Evolutionary conservation across 1,140 invertebrate genomes (phyloP).

Genomic region (Onthophagus taurus): DNA sequence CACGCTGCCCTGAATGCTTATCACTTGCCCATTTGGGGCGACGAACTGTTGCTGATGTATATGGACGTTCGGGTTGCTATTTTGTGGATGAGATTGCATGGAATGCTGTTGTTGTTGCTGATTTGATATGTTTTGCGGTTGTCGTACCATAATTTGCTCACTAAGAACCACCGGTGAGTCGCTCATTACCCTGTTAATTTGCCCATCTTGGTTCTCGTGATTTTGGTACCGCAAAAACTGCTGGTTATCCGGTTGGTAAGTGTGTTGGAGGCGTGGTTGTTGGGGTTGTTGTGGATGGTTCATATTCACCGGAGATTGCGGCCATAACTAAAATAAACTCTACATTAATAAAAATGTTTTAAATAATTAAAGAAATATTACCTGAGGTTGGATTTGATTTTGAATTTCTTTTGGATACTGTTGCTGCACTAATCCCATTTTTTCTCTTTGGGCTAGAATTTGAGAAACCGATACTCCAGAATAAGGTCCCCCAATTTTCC

Average conservation of each 20-base stretch:
- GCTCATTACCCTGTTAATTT: conserved; percentile 20
- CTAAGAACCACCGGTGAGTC: conserved; percentile 32
- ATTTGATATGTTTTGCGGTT: conserved; percentile 23
- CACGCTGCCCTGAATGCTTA: conserved; percentile 40
- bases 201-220: conserved; percentile 19
- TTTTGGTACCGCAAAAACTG: conserved; percentile 31
- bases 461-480: conserved; percentile 53
- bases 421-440: conserved; percentile 36
- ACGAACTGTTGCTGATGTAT: conserved; percentile 40
- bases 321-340: conserved; percentile 22
- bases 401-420: conserved; percentile 27
- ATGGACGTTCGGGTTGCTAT: conserved; percentile 19
- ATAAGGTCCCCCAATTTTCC: conserved; percentile 48
- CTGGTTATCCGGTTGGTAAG: conserved; percentile 15
- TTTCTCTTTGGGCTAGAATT: conserved; percentile 54
- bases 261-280: conserved; percentile 20
- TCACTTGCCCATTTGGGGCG: conserved; percentile 47
- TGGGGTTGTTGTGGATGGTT: background rate
- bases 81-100: conserved; percentile 15
- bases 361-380: conserved; percentile 26
- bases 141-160: conserved; percentile 31
- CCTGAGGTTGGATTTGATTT: conserved; percentile 24
- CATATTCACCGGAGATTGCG: conserved; percentile 16
- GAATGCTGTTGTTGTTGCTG: conserved; percentile 17
- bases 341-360: conserved; percentile 18